A percentile compares a stretch with the other conserved stretches of the same genome.
These are phyloP conservation scores for Leucopternis melanops DNA, from an alignment of 2,113 vertebrate genomes.

Conservation along the genomic window DNA sequence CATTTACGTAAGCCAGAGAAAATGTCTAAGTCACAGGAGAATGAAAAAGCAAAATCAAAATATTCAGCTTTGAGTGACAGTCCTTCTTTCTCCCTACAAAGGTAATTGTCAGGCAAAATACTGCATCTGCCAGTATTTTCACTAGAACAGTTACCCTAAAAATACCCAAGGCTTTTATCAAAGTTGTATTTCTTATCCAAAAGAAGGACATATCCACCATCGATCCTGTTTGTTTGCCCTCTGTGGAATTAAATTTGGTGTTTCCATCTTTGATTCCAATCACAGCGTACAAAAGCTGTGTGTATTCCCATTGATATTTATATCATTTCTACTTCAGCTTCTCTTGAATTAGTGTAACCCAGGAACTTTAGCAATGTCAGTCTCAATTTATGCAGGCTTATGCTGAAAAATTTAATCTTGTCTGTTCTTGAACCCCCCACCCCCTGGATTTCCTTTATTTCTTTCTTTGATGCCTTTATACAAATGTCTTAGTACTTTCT, in stretches of 20 bases:
- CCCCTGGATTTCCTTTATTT: background rate
- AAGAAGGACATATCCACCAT: background rate
- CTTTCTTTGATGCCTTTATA: background rate
- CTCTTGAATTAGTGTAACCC: background rate
- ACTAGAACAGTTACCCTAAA: background rate
- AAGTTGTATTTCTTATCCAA: background rate
- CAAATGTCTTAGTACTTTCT: background rate
- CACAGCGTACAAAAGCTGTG: background rate
- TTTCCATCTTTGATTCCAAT: background rate
- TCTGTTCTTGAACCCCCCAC: background rate
- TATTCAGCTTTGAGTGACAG: background rate
- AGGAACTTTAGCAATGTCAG: background rate
- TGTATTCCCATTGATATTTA: background rate
- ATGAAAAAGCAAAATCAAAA: background rate
- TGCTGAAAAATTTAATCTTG: background rate
- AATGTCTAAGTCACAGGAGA: background rate
- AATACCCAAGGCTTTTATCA: background rate
- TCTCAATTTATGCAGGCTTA: background rate
- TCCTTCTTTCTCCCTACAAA: background rate
- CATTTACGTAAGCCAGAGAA: background rate
- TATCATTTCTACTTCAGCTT: background rate
- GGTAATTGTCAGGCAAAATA: background rate
- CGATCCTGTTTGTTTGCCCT: background rate
- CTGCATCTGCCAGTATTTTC: background rate
- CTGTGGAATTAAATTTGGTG: background rate